Evolutionary conservation across 2,113 vertebrate species (phyloP).

Genomic region (Orthonyx spaldingii): DNA sequence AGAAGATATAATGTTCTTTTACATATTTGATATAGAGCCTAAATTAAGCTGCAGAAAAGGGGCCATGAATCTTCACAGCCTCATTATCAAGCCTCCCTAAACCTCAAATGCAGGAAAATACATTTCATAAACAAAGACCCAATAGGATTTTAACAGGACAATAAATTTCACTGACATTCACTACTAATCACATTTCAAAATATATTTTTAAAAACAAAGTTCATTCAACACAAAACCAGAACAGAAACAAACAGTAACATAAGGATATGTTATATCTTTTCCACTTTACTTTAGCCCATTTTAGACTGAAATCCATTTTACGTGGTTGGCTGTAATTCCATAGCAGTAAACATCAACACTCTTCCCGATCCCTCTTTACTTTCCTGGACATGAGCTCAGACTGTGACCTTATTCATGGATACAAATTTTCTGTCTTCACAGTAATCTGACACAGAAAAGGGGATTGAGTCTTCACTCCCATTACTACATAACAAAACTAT

Average conservation of each 20-base stretch:
- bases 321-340: not conserved
- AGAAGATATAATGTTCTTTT: conserved; percentile 76
- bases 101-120: conserved; percentile 80
- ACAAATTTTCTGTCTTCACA: not conserved
- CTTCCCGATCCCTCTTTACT: not conserved
- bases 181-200: conserved; percentile 77
- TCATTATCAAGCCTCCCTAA: conserved; percentile 80
- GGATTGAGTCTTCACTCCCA: not conserved
- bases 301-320: not conserved
- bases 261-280: not conserved
- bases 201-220: conserved; percentile 61
- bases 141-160: conserved; percentile 83
- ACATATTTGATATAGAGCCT: conserved; percentile 84
- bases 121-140: conserved; percentile 83
- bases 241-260: conserved; percentile 10
- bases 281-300: not conserved
- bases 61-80: conserved; percentile 78
- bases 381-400: not conserved
- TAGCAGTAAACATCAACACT: not conserved
- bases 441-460: not conserved
- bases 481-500: not conserved
- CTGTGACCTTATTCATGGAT: not conserved
- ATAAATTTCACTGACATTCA: conserved; percentile 78
- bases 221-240: conserved; percentile 53
- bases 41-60: conserved; percentile 82